These are phyloP conservation scores for Lichenostomus cassidix DNA, from an alignment of 2,113 vertebrate genomes.

Conservation along the genomic window DNA sequence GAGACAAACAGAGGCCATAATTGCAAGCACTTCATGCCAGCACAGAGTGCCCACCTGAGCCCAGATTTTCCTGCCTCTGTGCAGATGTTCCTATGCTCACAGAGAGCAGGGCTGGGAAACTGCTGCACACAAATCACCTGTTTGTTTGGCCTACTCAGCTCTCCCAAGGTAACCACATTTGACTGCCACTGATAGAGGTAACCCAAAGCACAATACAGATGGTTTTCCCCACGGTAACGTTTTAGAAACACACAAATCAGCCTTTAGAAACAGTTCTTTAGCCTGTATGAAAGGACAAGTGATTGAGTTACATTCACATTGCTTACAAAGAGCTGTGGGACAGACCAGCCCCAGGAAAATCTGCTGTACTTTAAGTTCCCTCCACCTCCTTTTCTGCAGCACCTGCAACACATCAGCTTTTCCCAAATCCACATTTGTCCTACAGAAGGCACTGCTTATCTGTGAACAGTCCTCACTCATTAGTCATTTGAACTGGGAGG, in stretches of 20 bases:
- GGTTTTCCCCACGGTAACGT: not conserved
- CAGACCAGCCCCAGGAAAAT: not conserved
- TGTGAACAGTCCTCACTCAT: not conserved
- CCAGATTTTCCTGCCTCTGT: not conserved
- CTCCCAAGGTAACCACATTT: not conserved
- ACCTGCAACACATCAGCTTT: not conserved
- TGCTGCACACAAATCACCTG: not conserved
- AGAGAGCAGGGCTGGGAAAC: not conserved
- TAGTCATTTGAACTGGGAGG: not conserved
- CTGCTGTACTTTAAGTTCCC: rapidly evolving
- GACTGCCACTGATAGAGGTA: not conserved
- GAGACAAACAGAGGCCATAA: not conserved
- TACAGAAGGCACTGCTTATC: not conserved
- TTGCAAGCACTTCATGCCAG: not conserved
- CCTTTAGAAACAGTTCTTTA: not conserved
- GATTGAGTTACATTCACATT: not conserved
- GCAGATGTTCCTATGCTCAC: not conserved
- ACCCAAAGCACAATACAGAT: not conserved
- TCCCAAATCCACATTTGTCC: not conserved
- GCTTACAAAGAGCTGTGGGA: not conserved
- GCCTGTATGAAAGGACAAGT: not conserved
- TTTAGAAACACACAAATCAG: not conserved
- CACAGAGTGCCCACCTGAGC: not conserved
- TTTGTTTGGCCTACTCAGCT: not conserved
- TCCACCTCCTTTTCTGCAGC: not conserved